Percentiles rank a stretch among this genome's conserved stretches.
phyloP scores from a whole-genome alignment of 2,113 vertebrate species.

The Pangasianodon gigas region DNA sequence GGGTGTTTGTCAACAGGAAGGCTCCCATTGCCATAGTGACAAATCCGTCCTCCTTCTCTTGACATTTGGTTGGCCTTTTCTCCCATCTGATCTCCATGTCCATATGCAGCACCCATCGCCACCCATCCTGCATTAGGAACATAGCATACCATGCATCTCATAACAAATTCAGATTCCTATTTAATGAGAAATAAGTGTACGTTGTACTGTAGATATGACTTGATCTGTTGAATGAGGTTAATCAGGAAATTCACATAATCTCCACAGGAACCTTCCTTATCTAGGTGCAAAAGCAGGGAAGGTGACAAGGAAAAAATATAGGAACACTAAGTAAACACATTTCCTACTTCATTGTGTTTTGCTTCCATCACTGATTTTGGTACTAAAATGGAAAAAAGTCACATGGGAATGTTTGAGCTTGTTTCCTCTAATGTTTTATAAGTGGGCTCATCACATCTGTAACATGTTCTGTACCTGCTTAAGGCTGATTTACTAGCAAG shows the following conservation, averaged over 20 bases:
- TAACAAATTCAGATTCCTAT: not conserved
- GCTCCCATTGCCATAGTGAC: slow-evolving; percentile 52
- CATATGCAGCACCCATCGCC: slow-evolving; percentile 39
- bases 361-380: not conserved
- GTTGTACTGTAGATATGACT: not conserved
- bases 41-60: slow-evolving; percentile 58
- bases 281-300: not conserved
- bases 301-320: not conserved
- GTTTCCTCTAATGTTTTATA: not conserved
- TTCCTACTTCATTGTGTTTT: not conserved
- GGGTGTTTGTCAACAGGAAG: slow-evolving; percentile 72
- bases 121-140: slow-evolving; percentile 6
- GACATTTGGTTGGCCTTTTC: slow-evolving; percentile 71
- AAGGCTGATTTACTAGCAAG: not conserved
- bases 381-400: not conserved
- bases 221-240: too few relatives aligned
- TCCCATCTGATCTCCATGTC: slow-evolving; percentile 24
- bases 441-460: not conserved
- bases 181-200: not conserved
- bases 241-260: not conserved
- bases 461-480: not conserved
- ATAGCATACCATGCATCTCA: not conserved
- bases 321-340: not conserved
- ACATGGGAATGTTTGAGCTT: not conserved
- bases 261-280: not conserved